Base-by-base conservation (phyloP, 2,113 vertebrate species). In the Pelusios castaneus region DNA sequence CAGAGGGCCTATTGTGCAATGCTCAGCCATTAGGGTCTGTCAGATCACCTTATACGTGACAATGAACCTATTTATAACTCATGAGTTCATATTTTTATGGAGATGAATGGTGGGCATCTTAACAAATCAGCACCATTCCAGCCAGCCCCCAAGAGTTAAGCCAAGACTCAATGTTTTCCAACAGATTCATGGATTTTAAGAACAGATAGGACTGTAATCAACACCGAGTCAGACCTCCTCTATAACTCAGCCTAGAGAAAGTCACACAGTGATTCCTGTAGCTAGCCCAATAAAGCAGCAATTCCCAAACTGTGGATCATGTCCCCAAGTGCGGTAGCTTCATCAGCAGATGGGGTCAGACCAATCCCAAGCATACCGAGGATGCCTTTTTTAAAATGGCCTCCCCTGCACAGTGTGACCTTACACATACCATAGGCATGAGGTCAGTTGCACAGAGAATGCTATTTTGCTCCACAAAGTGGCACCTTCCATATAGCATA, bases 131-230 rank as follows among this genome's bases (percentile, higher is more conserved):
- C 34, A 51, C 8, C 45, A 29, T 78, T 47, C 45, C 76, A 78
- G 49, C 76, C 47, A 31, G 21, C 7, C 67, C 17, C 31, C 60
- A n/a, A 67, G 58, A n/a, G 60, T 1, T 21, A 73, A 85, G 14
- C 1, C 8, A n/a, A 12, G 8, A 56, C 12, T 84, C 24, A 6
- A 2, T 73, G 10, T 56, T 73, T 3, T 54, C 75, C 70, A 0
- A 0, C 52, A 75, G 29, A 5, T 84, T 7, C 8, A 43, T 21
- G 12, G 70, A 43, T 73, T 38, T 78, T 24, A 80, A 55, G 6
- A 29, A 82, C 80, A 45, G 87, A 82, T 14, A 8, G 14, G 25
- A 75, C 34, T 2, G 0, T 63, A 2, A 51, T 51, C 51, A 77
- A 77, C 25, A 51, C 63, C 63, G 80, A 10, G 29, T 9, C 19